Evolutionary conservation across 1,140 invertebrate genomes (phyloP).

Genomic region (Hetaerina americana): DNA sequence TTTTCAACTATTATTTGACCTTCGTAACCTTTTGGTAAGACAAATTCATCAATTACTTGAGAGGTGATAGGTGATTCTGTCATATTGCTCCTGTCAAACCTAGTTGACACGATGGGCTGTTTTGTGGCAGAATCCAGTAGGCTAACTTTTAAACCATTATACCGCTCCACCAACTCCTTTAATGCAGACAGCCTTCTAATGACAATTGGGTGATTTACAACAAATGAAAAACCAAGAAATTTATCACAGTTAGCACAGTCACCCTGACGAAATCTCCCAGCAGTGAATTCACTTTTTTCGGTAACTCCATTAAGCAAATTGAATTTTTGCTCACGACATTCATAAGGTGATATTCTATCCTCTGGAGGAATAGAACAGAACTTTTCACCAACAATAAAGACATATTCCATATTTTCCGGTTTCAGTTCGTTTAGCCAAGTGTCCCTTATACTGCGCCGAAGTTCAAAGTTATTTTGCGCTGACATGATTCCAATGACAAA

Average conservation of each 20-base stretch:
- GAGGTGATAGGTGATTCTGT: neutral
- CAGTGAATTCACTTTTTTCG: neutral
- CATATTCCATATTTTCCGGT: neutral
- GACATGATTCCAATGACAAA: conserved; percentile 4
- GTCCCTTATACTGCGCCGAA: neutral
- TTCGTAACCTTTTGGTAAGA: neutral
- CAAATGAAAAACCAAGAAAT: neutral
- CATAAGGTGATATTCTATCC: neutral
- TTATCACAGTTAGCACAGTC: neutral
- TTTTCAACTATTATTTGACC: neutral
- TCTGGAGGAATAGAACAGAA: neutral
- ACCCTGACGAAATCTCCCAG: neutral
- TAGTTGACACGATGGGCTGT: neutral
- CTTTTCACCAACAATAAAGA: neutral
- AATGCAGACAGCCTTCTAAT: neutral
- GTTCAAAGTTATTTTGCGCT: neutral
- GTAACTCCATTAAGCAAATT: neutral
- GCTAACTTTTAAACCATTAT: neutral
- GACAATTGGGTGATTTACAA: neutral
- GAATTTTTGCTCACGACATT: neutral
- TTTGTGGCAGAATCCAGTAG: neutral
- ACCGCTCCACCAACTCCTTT: neutral
- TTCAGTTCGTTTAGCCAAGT: neutral
- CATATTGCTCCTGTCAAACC: neutral
- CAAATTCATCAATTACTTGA: neutral